phyloP scores from a whole-genome alignment of 2,888 invertebrate species.

The Gibbula magus region DNA sequence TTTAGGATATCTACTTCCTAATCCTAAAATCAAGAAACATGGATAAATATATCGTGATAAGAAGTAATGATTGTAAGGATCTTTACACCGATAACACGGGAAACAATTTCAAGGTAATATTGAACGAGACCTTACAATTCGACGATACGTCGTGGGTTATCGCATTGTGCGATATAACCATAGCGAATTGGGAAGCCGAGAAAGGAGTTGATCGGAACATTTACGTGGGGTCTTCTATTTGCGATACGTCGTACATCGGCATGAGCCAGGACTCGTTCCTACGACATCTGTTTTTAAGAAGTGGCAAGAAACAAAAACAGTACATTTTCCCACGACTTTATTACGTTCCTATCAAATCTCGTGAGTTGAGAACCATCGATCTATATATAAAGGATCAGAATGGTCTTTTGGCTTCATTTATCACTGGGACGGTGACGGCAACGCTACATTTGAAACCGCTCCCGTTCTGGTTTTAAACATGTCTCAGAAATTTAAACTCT shows the following conservation, averaged over 20 bases:
- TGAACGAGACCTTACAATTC: background rate
- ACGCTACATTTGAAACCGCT: background rate
- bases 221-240: background rate
- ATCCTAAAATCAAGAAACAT: constrained; percentile 12
- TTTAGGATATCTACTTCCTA: background rate
- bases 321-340: background rate
- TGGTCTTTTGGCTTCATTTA: background rate
- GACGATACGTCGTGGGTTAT: background rate
- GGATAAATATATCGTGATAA: background rate
- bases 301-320: background rate
- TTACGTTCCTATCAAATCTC: background rate
- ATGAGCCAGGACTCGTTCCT: background rate
- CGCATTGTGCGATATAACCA: background rate
- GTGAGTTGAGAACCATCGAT: background rate
- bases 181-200: background rate
- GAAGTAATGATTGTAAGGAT: background rate
- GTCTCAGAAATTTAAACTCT: background rate
- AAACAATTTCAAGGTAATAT: background rate
- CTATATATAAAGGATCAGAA: background rate
- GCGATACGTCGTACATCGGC: background rate
- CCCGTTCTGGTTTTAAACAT: background rate
- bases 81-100: background rate
- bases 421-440: background rate
- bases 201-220: background rate
- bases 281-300: background rate